These are phyloP conservation scores for Camelus dromedarius DNA, from an alignment of 2,113 vertebrate genomes.

Conservation along the genomic window DNA sequence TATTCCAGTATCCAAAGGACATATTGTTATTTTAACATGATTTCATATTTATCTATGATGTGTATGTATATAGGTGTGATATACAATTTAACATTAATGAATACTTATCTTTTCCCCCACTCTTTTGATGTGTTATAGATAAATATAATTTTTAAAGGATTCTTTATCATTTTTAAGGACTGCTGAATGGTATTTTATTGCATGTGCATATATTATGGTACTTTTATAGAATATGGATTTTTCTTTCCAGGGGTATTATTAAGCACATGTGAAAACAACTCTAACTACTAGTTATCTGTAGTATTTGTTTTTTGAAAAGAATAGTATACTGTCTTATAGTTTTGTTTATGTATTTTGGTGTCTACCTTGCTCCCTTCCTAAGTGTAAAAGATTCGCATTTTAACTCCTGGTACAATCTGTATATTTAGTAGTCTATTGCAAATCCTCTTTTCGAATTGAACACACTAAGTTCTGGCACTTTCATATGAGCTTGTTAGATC, in stretches of 20 bases:
- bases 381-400: slow-evolving; percentile 27
- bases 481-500: not conserved
- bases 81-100: not conserved
- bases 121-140: not conserved
- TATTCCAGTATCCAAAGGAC: not conserved
- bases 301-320: not conserved
- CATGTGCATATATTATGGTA: not conserved
- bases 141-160: not conserved
- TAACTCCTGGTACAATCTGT: not conserved
- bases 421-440: not conserved
- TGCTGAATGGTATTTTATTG: not conserved
- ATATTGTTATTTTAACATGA: not conserved
- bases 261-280: not conserved
- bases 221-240: not conserved
- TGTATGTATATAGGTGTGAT: not conserved
- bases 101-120: not conserved
- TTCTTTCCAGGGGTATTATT: not conserved
- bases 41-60: not conserved
- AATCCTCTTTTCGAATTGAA: not conserved
- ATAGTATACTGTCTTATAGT: not conserved
- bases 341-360: slow-evolving; percentile 3
- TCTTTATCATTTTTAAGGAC: not conserved
- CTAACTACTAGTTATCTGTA: not conserved
- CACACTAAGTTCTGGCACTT: not conserved
- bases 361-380: not conserved